Base-by-base conservation (phyloP, 1,140 invertebrate species). In the Cheumatopsyche charites region DNA sequence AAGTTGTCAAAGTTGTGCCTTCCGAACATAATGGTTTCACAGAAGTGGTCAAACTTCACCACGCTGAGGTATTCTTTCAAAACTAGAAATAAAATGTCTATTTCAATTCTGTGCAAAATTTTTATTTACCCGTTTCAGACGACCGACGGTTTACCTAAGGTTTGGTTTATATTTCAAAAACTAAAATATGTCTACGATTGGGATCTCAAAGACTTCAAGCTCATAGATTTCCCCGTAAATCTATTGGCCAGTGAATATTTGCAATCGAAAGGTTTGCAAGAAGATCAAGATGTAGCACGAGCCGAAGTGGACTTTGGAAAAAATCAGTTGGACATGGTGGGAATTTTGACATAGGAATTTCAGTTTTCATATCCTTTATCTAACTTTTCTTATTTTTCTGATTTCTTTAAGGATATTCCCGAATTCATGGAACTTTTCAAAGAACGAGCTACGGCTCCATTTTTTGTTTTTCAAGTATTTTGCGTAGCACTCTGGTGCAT, bases 401-500 rank as follows among this genome's bases (percentile, higher is more conserved):
- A 36, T 36, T 36, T 36, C 3, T 4, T 36, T 4, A 36, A 95
- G 93, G 91, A 95, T 69, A 92, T 99, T 43, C 98, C 98, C 12
- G 93, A 97, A 81, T 99, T 99, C 80, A 88, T 91, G 84, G 96
- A 99, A 83, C 84, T 99, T 2, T 99, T 99, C 79, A 94, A 92
- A 78, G 98, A 99, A 85, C 86, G 98, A 78, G 98, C 98, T 0
- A 98, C 97, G 13, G 97, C 98, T 1, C 98, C 98, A 15, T 99
- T 99, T 83, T 99, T 99, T 85, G 97, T 99, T 3, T 92, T 93
- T 78, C 89, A 90, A 87, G 87, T 99, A 58, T 99, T 99, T 81
- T 99, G 98, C 83, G 98, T 99, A 62, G 92, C 90, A 21, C 86
- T 99, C 0, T 99, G 98, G 98, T 99, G 98, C 85, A 84, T 99